Evolutionary conservation across 92 coral and sea anemone species (phyloP).

Genomic region (Palythoa grandiflora): DNA sequence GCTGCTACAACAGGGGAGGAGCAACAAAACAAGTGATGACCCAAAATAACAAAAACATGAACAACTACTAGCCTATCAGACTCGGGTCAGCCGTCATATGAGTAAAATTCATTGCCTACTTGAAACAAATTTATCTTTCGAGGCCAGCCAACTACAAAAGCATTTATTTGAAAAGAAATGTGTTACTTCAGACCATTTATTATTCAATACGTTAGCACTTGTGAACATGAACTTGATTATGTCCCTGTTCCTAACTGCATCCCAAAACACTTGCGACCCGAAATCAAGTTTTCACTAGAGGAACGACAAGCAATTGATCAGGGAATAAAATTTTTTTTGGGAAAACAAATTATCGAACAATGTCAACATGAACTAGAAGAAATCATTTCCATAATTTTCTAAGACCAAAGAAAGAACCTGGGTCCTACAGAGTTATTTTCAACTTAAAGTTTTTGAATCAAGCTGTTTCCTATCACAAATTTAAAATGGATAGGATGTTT

Average conservation of each 20-base stretch:
- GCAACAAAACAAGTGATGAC: conserved; percentile 19
- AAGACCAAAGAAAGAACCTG: conserved; percentile 71
- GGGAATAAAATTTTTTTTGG: conserved; percentile 46
- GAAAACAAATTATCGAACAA: conserved; percentile 52
- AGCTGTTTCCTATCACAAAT: neutral
- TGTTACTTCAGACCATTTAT: conserved; percentile 66
- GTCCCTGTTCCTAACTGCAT: conserved; percentile 28
- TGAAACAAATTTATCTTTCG: conserved; percentile 42
- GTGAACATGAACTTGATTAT: conserved; percentile 56
- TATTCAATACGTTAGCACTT: conserved; percentile 51
- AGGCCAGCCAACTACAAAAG: conserved; percentile 53
- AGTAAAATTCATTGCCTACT: conserved; percentile 40
- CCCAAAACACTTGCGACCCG: too few relatives aligned
- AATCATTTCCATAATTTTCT: conserved; percentile 12
- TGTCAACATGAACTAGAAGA: conserved; percentile 28
- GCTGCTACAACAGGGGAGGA: conserved; percentile 8
- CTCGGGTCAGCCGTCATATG: conserved; percentile 60
- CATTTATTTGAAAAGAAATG: conserved; percentile 47
- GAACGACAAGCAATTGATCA: conserved; percentile 60
- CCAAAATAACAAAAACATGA: conserved; percentile 1
- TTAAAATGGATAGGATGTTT: neutral
- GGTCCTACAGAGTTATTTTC: conserved; percentile 63
- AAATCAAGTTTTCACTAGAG: conserved; percentile 28
- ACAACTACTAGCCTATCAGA: conserved; percentile 5
- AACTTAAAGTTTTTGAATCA: conserved; percentile 62